These are phyloP conservation scores for Amphiduros pacificus DNA, from an alignment of 2,888 invertebrate genomes.

Conservation along the genomic window DNA sequence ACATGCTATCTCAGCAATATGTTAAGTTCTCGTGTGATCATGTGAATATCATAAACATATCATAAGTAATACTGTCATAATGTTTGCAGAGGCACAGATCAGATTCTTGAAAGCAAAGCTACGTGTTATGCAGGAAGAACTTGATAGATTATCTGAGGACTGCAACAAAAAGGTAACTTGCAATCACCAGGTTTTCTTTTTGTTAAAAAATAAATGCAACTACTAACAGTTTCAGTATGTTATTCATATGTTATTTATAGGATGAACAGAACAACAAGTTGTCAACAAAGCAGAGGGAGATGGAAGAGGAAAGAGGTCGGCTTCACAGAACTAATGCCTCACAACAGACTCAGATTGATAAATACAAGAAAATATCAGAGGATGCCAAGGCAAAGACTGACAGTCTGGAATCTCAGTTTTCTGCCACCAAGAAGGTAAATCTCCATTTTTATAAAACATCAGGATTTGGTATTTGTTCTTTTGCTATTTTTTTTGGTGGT, in stretches of 20 bases:
- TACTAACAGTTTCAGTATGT: neutral
- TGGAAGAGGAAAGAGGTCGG: conserved; percentile 58
- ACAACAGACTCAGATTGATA: conserved; percentile 58
- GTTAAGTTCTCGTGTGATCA: too few species aligned
- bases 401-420: conserved; percentile 50
- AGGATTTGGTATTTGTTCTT: neutral
- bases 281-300: conserved; percentile 50
- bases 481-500: too few species aligned
- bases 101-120: conserved; percentile 58
- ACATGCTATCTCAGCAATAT: too few species aligned
- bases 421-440: conserved; percentile 45
- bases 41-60: too few species aligned
- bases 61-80: too few species aligned
- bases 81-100: conserved; percentile 54
- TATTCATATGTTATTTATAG: conserved; percentile 28
- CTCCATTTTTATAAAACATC: neutral
- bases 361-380: conserved; percentile 57
- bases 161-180: conserved; percentile 28
- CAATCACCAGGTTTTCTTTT: neutral
- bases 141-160: conserved; percentile 52
- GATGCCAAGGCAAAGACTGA: conserved; percentile 54
- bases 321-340: conserved; percentile 48
- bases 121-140: conserved; percentile 58
- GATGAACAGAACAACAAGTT: conserved; percentile 55
- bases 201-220: neutral